Percentiles rank a stretch among this genome's conserved stretches.
Evolutionary conservation across 2,113 vertebrate genomes (phyloP).

Genomic region (Eulacestoma nigropectus): DNA sequence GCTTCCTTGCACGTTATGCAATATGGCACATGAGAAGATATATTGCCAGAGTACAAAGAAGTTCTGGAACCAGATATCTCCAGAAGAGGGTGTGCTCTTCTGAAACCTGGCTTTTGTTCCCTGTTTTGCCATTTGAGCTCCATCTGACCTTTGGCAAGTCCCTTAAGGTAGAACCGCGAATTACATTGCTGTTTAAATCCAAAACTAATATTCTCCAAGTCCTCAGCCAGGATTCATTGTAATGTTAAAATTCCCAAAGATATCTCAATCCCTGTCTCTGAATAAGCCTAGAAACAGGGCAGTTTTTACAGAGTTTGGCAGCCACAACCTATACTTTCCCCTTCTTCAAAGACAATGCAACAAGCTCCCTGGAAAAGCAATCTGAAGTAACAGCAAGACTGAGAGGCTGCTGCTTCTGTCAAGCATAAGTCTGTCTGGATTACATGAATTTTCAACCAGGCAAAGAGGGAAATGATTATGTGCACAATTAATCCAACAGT

Average conservation of each 20-base stretch:
- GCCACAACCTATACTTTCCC: not conserved
- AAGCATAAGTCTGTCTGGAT: not conserved
- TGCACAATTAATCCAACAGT: not conserved
- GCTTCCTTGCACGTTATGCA: not conserved
- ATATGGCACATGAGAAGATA: not conserved
- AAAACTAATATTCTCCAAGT: not conserved
- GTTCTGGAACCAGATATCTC: not conserved
- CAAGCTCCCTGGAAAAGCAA: not conserved
- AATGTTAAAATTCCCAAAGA: not conserved
- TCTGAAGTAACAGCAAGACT: not conserved
- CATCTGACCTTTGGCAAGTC: not conserved
- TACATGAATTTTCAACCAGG: not conserved
- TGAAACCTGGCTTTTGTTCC: not conserved
- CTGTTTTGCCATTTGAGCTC: not conserved
- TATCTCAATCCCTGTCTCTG: not conserved
- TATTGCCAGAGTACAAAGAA: not conserved
- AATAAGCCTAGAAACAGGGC: not conserved
- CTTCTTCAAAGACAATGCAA: not conserved
- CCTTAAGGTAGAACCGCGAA: not conserved
- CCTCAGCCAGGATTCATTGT: not conserved
- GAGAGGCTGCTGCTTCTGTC: not conserved
- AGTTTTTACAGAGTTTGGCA: not conserved
- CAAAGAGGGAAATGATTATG: not conserved
- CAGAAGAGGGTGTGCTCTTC: not conserved
- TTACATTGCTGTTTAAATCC: not conserved